phyloP scores from a whole-genome alignment of 2,888 invertebrate species.

The Pediacus dermestoides region DNA sequence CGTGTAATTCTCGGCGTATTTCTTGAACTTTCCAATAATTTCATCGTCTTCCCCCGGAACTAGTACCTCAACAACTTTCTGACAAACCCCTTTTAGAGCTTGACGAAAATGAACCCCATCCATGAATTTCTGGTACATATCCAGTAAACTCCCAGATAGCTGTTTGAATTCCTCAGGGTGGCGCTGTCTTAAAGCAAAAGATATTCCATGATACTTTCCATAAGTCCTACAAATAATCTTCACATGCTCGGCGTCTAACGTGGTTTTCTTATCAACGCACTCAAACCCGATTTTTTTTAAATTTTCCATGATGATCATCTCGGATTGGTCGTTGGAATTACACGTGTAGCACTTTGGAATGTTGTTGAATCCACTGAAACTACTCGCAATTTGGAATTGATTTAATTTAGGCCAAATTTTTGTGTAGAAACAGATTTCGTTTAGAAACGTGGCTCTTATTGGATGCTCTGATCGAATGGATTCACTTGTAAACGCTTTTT shows the following conservation, averaged over 20 bases:
- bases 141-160: too few relatives aligned
- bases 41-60: background rate
- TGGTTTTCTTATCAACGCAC: constrained; percentile 16
- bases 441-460: constrained; percentile 16
- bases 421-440: constrained; percentile 23
- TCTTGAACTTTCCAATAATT: constrained; percentile 1
- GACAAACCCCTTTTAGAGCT: background rate
- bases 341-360: background rate
- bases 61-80: background rate
- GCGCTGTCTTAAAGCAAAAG: constrained; percentile 22
- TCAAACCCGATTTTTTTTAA: constrained; percentile 21
- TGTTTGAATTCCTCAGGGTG: constrained; percentile 10
- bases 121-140: constrained; percentile 14
- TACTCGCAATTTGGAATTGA: constrained; percentile 15
- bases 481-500: constrained; percentile 10
- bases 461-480: constrained; percentile 15
- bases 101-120: too few relatives aligned
- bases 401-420: constrained; percentile 18
- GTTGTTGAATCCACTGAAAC: constrained; percentile 2
- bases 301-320: constrained; percentile 23
- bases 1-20: background rate
- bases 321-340: constrained; percentile 13
- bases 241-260: constrained; percentile 22
- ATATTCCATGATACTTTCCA: constrained; percentile 26
- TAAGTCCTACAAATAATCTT: constrained; percentile 19